These are phyloP conservation scores for Zaprionus ornatus DNA, from an alignment of 1,140 invertebrate genomes.

Conservation along the genomic window DNA sequence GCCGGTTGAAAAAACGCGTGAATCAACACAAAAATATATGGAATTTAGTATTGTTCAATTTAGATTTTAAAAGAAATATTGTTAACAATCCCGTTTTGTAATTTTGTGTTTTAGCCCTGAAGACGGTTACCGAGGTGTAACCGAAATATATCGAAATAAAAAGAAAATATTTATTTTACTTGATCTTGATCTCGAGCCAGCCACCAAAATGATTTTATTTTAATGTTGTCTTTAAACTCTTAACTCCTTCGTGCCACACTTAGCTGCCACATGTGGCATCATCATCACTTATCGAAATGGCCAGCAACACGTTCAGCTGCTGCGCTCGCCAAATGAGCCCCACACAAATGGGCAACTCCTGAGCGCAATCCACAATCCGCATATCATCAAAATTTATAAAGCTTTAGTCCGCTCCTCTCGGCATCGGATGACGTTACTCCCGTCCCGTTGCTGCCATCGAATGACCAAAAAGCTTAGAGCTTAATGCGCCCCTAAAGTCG, in stretches of 20 bases:
- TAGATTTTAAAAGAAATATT: too few species aligned
- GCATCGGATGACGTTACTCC: slow-evolving; percentile 6
- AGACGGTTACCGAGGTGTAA: too few species aligned
- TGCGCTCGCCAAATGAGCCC: slow-evolving; percentile 39
- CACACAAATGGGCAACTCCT: slow-evolving; percentile 51
- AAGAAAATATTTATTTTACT: too few species aligned
- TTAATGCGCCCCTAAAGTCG: slow-evolving; percentile 65
- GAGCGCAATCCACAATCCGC: slow-evolving; percentile 22
- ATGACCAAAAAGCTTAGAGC: slow-evolving; percentile 70
- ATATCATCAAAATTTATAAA: slow-evolving; percentile 75
- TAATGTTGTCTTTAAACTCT: not conserved
- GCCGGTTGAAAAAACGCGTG: too few species aligned
- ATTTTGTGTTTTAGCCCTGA: too few species aligned
- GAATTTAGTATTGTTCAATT: too few species aligned
- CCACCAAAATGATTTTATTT: too few species aligned
- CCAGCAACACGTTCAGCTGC: slow-evolving; percentile 63
- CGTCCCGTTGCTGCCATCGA: slow-evolving; percentile 37
- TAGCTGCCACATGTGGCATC: slow-evolving; percentile 9
- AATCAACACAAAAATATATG: too few species aligned
- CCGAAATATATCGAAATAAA: too few species aligned
- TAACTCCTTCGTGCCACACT: not conserved
- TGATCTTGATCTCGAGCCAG: too few species aligned
- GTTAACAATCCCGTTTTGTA: too few species aligned
- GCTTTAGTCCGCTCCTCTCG: slow-evolving; percentile 35
- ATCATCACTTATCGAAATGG: slow-evolving; percentile 22